phyloP scores from a whole-genome alignment of 1,140 invertebrate genomes.

The Mercenaria mercenaria region DNA sequence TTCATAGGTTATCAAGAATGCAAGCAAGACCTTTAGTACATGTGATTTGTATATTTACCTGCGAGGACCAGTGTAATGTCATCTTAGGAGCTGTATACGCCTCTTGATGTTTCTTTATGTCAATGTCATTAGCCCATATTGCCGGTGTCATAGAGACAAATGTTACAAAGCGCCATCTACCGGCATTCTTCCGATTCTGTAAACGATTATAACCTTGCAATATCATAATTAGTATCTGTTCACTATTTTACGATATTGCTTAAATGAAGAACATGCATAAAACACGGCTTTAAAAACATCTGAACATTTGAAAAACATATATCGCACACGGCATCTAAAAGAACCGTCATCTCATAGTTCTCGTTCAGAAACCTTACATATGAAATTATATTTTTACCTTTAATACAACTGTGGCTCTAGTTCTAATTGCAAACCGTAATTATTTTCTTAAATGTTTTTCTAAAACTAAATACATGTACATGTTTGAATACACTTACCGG shows the following conservation, averaged over 20 bases:
- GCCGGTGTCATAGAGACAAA: conserved; percentile 70
- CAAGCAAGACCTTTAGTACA: no score
- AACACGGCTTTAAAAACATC: background rate
- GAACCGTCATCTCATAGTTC: no score
- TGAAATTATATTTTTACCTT: no score
- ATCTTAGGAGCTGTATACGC: conserved; percentile 55
- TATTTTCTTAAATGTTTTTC: no score
- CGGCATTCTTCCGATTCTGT: conserved; percentile 49
- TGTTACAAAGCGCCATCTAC: conserved; percentile 66
- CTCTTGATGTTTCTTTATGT: conserved; percentile 30
- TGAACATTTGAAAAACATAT: background rate
- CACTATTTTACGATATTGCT: background rate
- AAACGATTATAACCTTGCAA: no score
- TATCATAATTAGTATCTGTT: background rate
- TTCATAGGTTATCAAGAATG: no score
- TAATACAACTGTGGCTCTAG: no score
- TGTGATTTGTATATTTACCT: conserved; percentile 43
- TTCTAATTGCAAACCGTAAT: no score
- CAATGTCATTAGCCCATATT: conserved; percentile 62
- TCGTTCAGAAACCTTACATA: no score
- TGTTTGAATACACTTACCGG: background rate
- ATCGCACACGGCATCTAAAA: background rate
- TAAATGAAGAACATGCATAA: background rate
- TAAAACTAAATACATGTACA: no score
- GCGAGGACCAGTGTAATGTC: conserved; percentile 68